Base-by-base conservation (phyloP, 1,140 invertebrate genomes). In the Phenacoccus solenopsis region DNA sequence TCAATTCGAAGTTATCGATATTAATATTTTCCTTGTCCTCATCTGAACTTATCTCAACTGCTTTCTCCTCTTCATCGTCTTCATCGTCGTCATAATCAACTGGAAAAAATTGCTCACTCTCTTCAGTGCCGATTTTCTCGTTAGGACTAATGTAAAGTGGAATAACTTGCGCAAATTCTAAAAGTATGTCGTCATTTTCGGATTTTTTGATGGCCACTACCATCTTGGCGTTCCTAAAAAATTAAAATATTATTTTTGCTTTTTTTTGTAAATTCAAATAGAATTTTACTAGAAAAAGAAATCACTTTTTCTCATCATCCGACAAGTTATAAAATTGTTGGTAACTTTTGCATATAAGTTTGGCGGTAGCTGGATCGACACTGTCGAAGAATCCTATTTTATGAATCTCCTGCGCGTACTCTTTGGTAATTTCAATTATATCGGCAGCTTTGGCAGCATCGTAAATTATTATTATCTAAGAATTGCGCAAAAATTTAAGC, bases 111-210 rank as follows among this genome's bases (percentile, higher is more conserved):
- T 70, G 25, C 25, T 75, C 73, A 9, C 70, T 69, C 24, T 76
- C 75, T 28, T 74, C 74, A 1, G 72, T 73, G 13, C 76, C 76
- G 9, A 68, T 67, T 16, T 74, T 73, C 9, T 69, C 16, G 56
- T 77, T 74, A 0, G 73, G 73, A 67, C 74, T 75, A 3, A 76
- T 74, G 56, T 77, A 77, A n/a, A 76, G 22, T 1, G 76, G 75
- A 1, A 68, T 70, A 0, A 74, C 57, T 56, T 73, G 72, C 7
- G 75, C 75, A 21, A 77, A 73, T 16, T 71, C 72, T 21, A 77
- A 67, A 35, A 77, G 68, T 16, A 73, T 74, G 9, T 76, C 76
- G 56, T 72, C 72, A 70, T 74, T 57, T 49, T 71, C 59, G 21
- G 71, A 70, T 32, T 72, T 76, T n/a, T 73, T 49, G 0, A 76